Conservation (phyloP, 2,797 vertebrate genomes). For the Myotis myotis region DNA sequence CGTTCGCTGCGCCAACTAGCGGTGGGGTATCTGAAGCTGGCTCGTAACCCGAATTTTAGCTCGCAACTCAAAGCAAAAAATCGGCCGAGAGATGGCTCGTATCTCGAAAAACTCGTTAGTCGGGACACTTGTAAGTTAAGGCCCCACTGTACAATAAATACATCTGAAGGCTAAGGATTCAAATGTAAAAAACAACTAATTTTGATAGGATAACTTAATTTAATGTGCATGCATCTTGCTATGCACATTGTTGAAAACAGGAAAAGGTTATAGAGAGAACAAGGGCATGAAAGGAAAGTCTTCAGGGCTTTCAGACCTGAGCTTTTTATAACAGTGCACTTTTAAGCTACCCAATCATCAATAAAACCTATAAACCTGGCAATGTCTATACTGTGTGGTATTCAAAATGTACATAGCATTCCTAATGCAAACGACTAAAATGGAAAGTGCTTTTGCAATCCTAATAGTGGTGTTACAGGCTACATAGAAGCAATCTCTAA, state of each 20-base stretch:
- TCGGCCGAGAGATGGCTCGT: no score
- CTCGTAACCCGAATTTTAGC: no score
- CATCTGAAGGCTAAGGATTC: neutral
- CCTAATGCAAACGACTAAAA: neutral
- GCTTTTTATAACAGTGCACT: neutral
- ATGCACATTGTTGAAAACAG: neutral
- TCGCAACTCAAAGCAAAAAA: no score
- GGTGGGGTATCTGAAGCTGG: no score
- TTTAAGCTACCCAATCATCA: neutral
- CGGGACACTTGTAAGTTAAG: no score
- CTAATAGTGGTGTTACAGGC: neutral
- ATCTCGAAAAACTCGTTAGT: no score
- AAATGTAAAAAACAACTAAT: neutral
- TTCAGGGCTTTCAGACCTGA: neutral
- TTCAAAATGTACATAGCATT: neutral
- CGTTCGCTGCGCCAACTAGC: no score
- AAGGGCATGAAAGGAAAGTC: neutral
- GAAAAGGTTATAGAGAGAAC: neutral
- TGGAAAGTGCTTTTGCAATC: neutral
- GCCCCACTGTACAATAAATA: neutral
- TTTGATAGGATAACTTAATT: neutral
- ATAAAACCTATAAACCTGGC: neutral
- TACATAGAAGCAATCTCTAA: neutral
- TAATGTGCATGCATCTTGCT: neutral
- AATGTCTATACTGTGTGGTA: neutral